Conservation (phyloP, 2,113 vertebrate genomes). For the Podarcis raffonei region DNA sequence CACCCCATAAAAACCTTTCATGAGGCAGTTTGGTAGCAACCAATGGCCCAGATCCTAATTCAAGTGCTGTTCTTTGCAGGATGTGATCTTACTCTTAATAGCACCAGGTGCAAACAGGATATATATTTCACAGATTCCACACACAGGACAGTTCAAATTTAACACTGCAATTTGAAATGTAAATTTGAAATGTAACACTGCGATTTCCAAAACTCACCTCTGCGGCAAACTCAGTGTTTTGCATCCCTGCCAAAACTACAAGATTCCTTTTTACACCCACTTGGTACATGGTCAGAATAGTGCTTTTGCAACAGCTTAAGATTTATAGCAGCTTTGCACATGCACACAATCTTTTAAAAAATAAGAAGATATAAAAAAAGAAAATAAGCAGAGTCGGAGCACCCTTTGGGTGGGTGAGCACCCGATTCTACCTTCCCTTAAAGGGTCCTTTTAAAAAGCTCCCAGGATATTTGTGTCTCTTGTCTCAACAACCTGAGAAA, state of each 20-base stretch:
- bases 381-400: background rate
- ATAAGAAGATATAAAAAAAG: background rate
- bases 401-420: background rate
- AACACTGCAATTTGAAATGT: no score
- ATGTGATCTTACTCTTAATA: background rate
- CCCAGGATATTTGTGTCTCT: background rate
- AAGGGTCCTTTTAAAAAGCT: background rate
- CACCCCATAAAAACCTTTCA: fast-evolving
- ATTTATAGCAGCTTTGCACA: background rate
- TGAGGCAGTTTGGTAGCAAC: fast-evolving
- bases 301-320: background rate
- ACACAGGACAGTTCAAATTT: background rate
- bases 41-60: fast-evolving
- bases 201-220: fast-evolving
- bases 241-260: no score
- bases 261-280: background rate
- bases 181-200: fast-evolving
- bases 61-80: fast-evolving
- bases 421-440: background rate
- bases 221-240: background rate
- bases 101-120: background rate
- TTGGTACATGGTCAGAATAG: background rate
- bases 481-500: background rate
- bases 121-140: background rate
- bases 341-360: background rate